phyloP scores from a whole-genome alignment of 2,888 invertebrate species.

The Tridacna crocea region DNA sequence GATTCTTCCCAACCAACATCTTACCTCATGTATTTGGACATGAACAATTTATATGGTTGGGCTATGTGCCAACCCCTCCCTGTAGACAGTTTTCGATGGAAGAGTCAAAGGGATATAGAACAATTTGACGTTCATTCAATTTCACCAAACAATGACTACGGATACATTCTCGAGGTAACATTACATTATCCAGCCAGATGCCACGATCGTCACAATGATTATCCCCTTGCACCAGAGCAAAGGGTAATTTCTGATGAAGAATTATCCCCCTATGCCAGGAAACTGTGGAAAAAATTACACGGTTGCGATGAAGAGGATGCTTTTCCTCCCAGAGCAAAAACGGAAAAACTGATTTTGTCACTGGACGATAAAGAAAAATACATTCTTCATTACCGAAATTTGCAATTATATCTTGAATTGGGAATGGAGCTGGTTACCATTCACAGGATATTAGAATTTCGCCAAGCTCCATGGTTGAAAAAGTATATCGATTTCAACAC shows the following conservation, averaged over 20 bases:
- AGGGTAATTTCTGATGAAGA: constrained; percentile 16
- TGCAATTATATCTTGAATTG: constrained; percentile 28
- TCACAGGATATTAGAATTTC: constrained; percentile 76
- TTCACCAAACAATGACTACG: constrained; percentile 5
- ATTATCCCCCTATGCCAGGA: constrained; percentile 17
- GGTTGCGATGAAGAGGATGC: neutral
- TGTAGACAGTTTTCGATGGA: constrained; percentile 60
- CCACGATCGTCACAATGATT: constrained; percentile 23
- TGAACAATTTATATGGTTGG: constrained; percentile 47
- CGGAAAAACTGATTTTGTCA: neutral
- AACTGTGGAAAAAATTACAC: constrained; percentile 21
- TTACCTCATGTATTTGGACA: constrained; percentile 24
- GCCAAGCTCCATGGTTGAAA: constrained; percentile 77
- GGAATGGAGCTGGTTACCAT: constrained; percentile 70
- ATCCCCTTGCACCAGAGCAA: constrained; percentile 28
- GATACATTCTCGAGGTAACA: constrained; percentile 32
- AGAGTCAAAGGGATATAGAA: constrained; percentile 6
- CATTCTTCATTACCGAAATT: constrained; percentile 30
- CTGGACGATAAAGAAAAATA: constrained; percentile 23
- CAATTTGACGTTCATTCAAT: neutral
- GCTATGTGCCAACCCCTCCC: constrained; percentile 73
- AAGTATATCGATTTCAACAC: constrained; percentile 78
- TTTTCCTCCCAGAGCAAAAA: neutral
- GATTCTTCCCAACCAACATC: constrained; percentile 61
- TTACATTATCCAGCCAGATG: neutral